Evolutionary conservation across 2,797 vertebrate species (phyloP).

Genomic region (Chromobotia macracanthus): DNA sequence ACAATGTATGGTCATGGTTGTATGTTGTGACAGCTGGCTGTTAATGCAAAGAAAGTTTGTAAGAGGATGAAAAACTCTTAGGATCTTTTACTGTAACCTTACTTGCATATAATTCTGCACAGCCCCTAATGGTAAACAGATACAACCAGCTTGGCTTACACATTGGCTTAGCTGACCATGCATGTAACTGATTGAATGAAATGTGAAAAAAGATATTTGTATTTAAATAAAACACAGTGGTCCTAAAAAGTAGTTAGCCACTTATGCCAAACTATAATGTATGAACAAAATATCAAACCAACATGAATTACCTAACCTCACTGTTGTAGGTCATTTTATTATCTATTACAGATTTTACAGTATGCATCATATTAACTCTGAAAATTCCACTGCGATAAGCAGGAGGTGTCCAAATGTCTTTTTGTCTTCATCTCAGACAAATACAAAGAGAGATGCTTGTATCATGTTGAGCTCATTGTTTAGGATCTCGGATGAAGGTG

Average conservation of each 20-base stretch:
- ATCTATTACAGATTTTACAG: neutral
- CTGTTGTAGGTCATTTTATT: neutral
- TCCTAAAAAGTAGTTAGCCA: neutral
- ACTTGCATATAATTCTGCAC: slow-evolving; percentile 28
- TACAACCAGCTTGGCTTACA: slow-evolving; percentile 55
- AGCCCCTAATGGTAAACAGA: slow-evolving; percentile 53
- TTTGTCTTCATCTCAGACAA: neutral
- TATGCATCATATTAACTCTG: neutral
- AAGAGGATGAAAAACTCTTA: neutral
- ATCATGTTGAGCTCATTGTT: slow-evolving; percentile 28
- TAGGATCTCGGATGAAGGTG: slow-evolving; percentile 44
- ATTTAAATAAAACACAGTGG: neutral
- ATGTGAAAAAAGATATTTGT: neutral
- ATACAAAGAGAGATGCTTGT: slow-evolving; percentile 2
- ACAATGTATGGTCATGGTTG: neutral
- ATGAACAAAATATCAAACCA: neutral
- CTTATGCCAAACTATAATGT: neutral
- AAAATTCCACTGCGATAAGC: neutral
- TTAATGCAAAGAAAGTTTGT: neutral
- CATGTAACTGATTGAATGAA: neutral
- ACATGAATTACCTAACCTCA: neutral
- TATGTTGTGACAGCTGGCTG: slow-evolving; percentile 3
- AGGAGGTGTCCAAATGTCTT: neutral
- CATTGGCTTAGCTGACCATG: slow-evolving; percentile 9
- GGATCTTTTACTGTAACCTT: slow-evolving; percentile 19